phyloP scores from a whole-genome alignment of 2,888 invertebrate genomes.

The Lithophane socia region DNA sequence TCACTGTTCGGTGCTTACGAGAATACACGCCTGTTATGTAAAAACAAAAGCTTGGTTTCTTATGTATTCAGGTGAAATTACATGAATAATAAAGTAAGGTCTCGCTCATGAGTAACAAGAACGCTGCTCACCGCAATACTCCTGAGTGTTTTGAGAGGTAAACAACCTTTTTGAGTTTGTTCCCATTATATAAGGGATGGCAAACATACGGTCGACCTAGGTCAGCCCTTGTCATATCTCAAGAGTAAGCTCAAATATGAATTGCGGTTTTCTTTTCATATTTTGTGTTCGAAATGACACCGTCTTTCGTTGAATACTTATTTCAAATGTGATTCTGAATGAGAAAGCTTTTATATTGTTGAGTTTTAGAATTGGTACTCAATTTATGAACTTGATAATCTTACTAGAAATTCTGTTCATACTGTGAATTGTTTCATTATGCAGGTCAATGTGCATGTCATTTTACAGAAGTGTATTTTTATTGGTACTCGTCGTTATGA shows the following conservation, averaged over 20 bases:
- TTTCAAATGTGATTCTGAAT: constrained; percentile 39
- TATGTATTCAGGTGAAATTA: constrained; percentile 59
- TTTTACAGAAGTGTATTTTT: too few species aligned
- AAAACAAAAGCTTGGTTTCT: constrained; percentile 44
- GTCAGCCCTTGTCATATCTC: constrained; percentile 68
- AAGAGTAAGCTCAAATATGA: constrained; percentile 64
- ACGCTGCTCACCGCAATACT: constrained; percentile 57
- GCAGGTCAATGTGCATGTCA: too few species aligned
- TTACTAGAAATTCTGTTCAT: background rate
- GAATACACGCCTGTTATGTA: constrained; percentile 28
- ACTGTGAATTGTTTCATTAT: too few species aligned
- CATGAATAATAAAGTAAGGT: constrained; percentile 59
- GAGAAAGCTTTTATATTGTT: constrained; percentile 27
- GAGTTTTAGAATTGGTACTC: background rate
- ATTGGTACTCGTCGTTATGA: too few species aligned
- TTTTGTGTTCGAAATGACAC: constrained; percentile 51
- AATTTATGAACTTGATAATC: background rate
- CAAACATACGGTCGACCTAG: constrained; percentile 65
- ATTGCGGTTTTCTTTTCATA: constrained; percentile 53
- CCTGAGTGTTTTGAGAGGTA: constrained; percentile 58
- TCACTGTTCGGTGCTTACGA: constrained; percentile 24
- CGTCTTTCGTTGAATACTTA: constrained; percentile 38
- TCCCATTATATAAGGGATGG: constrained; percentile 62
- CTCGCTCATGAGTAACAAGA: constrained; percentile 58
- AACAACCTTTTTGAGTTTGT: constrained; percentile 65